These are phyloP conservation scores for Bos taurus DNA, from an alignment of 2,113 vertebrate species.

Conservation along the genomic window DNA sequence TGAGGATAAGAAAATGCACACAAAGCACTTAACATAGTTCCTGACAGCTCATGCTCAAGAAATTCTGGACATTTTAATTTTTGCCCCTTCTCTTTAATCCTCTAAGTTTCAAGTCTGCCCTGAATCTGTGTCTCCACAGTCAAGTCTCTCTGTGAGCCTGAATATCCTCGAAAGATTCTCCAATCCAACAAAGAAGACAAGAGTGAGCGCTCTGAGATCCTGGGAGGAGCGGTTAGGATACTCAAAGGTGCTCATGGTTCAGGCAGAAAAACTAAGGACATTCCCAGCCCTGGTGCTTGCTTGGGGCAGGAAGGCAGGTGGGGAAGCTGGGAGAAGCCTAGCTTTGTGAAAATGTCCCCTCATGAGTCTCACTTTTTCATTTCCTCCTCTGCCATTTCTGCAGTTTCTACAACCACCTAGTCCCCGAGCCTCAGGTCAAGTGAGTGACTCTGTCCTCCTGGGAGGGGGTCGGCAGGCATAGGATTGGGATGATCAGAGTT, in stretches of 20 bases:
- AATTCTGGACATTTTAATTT: background rate
- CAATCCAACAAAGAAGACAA: background rate
- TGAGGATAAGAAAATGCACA: background rate
- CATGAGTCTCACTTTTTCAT: background rate
- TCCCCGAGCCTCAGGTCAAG: background rate
- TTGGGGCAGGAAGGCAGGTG: background rate
- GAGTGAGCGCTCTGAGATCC: background rate
- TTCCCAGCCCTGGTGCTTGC: background rate
- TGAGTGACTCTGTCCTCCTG: background rate
- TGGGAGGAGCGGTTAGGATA: background rate
- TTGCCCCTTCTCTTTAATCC: background rate
- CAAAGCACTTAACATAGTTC: background rate
- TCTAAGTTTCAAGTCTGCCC: background rate
- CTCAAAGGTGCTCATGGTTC: background rate
- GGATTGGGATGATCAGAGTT: background rate
- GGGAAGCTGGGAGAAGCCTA: background rate
- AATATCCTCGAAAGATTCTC: background rate
- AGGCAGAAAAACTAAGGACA: background rate
- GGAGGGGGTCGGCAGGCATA: fast-evolving
- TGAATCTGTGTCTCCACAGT: background rate
- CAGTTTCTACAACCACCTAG: background rate
- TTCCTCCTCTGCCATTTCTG: background rate
- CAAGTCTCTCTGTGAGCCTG: background rate
- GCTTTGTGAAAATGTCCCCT: background rate
- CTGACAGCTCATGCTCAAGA: background rate